Percentiles rank a stretch among this genome's conserved stretches.
Evolutionary conservation across 2,888 invertebrate genomes (phyloP).

Genomic region (Megaustenia siamemsis): DNA sequence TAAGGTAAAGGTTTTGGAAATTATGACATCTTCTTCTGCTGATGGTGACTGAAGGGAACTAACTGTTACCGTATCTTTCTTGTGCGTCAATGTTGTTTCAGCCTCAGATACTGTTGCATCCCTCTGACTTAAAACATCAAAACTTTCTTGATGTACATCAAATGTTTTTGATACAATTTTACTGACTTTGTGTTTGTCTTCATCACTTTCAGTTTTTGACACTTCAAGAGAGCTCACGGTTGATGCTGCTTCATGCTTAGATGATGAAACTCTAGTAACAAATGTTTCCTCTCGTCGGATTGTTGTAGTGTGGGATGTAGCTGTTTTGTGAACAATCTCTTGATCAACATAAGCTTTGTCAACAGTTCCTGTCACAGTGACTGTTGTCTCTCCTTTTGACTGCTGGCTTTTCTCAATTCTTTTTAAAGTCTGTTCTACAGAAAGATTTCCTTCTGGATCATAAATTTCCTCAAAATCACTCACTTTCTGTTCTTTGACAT

Average conservation of each 20-base stretch:
- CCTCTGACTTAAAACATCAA: neutral
- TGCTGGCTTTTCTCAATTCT: neutral
- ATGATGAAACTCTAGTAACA: neutral
- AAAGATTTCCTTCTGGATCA: neutral
- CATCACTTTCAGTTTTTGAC: neutral
- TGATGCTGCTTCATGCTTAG: neutral
- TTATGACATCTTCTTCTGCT: conserved; percentile 37
- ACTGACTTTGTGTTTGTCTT: neutral
- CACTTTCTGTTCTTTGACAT: neutral
- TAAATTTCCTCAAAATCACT: neutral
- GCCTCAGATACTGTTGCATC: neutral
- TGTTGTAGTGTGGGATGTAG: neutral
- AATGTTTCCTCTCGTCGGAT: neutral
- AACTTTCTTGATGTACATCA: neutral
- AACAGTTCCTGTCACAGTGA: no score
- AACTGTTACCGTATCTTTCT: neutral
- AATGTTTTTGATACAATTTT: neutral
- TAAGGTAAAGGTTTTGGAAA: conserved; percentile 44
- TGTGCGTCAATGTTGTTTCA: neutral
- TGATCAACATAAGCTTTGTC: neutral
- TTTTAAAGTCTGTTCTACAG: neutral
- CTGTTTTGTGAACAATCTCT: neutral
- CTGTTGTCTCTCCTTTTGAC: neutral
- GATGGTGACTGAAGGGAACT: neutral
- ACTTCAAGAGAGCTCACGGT: neutral